These are phyloP conservation scores for Morpho achilles DNA, from an alignment of 2,888 invertebrate species.

Conservation along the genomic window DNA sequence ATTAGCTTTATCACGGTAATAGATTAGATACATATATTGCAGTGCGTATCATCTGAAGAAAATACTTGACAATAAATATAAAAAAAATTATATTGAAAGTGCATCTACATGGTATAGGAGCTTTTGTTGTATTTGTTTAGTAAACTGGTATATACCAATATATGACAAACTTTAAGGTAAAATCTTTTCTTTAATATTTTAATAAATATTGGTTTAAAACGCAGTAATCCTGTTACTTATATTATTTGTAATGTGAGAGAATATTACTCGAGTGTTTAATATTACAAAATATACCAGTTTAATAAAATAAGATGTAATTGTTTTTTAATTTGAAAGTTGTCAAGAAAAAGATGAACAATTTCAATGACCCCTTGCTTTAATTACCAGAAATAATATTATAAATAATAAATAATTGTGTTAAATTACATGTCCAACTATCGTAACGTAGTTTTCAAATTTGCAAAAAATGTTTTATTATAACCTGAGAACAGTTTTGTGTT, in stretches of 20 bases:
- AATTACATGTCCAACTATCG: neutral
- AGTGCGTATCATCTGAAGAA: slow-evolving; percentile 5
- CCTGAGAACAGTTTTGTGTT: too few relatives aligned
- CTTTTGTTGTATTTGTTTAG: slow-evolving; percentile 31
- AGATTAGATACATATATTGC: slow-evolving; percentile 3
- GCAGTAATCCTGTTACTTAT: too few relatives aligned
- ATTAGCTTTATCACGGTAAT: slow-evolving; percentile 38
- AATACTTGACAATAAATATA: neutral
- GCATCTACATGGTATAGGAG: slow-evolving; percentile 41
- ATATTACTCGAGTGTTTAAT: too few relatives aligned
- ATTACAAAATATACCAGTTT: too few relatives aligned
- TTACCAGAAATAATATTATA: too few relatives aligned
- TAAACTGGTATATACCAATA: slow-evolving; percentile 11
- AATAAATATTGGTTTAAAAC: neutral
- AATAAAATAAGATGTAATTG: too few relatives aligned
- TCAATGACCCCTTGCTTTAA: neutral
- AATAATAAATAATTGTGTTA: too few relatives aligned
- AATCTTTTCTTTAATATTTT: too few relatives aligned
- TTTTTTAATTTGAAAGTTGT: neutral
- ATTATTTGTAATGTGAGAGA: too few relatives aligned
- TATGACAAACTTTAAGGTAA: too few relatives aligned
- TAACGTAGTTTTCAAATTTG: slow-evolving; percentile 1
- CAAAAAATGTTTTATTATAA: too few relatives aligned
- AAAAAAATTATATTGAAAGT: neutral
- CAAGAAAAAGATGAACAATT: neutral